Evolutionary conservation across 2,888 invertebrate species (phyloP), one percentile per base, ranked within the genome.

Genomic region (Trachelus stipa): DNA sequence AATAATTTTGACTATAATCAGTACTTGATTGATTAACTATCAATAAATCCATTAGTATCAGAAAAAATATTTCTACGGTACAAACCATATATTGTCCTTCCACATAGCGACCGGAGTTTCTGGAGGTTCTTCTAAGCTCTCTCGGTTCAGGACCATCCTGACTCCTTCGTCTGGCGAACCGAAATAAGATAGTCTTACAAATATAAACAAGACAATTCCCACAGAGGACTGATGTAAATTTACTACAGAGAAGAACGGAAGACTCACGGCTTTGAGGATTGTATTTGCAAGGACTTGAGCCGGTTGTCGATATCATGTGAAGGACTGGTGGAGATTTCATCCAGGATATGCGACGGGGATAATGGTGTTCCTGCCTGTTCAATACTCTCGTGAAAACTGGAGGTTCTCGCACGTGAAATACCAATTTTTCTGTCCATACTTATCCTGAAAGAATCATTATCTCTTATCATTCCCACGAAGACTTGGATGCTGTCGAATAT

Each of bases 41-140:
- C 31, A 6, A 73, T 75, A 23, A 11, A 33, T 68, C 4, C 34
- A 37, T 33, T 37, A 31, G 4, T 31, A 9, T 34, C 9, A 35
- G 68, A 74, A 77, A 77, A 68, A 68, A 68, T 12, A 34, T 23
- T 77, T 68, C 68, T 56, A 3, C 75, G 11, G 69, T 69, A 83
- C 83, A 87, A 80, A 90, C 90, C 90, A 90, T 90, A 73, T 90
- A 90, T 82, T 90, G 90, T 35, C 90, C 90, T 81, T 90, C 86
- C 35, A 90, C 82, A 56, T 90, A 90, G 78, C 90, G 87, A 37
- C 90, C 90, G 23, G 90, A 90, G 82, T 90, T 90, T 83, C 90
- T 85, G 9, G 90, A 86, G 4, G 90, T 90, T 81, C 90, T 88
- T 31, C 90, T 85, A 68, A 90, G 84, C 81, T 90, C 90, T 78